Conservation (phyloP, 2,113 vertebrate genomes). For the Apus apus region DNA sequence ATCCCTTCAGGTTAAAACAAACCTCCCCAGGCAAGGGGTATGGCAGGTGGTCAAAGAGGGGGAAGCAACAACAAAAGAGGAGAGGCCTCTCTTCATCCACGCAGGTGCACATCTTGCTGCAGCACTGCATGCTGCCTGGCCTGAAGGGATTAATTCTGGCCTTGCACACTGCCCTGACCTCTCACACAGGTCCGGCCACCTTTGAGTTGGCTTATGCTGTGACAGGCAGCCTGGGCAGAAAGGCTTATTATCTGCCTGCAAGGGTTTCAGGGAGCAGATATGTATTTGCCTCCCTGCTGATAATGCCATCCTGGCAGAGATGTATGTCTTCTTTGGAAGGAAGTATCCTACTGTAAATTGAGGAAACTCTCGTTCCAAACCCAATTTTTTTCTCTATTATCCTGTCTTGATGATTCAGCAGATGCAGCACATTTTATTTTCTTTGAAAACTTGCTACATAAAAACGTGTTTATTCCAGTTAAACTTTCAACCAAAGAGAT, state of each 20-base stretch:
- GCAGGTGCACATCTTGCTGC: background rate
- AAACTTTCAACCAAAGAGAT: constrained; percentile 47
- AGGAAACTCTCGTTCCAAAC: background rate
- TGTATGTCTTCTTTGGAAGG: background rate
- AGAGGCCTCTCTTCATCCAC: background rate
- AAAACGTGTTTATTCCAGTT: constrained; percentile 21
- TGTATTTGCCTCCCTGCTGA: background rate
- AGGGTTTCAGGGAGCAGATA: background rate
- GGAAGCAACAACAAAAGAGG: background rate
- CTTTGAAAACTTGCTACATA: background rate
- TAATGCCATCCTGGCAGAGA: background rate
- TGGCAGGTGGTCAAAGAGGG: background rate
- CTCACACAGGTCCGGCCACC: background rate
- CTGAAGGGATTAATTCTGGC: background rate
- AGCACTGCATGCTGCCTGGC: accelerated
- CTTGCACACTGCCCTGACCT: background rate
- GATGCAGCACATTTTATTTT: background rate
- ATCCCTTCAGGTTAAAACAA: background rate
- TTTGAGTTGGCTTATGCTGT: accelerated
- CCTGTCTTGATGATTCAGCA: background rate
- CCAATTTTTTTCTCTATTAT: background rate
- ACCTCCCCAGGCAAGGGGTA: background rate
- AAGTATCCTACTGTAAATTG: background rate
- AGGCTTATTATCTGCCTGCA: background rate
- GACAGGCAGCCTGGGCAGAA: background rate